These are phyloP conservation scores for Tetragnatha montana DNA, from an alignment of 2,888 invertebrate species.

Conservation along the genomic window DNA sequence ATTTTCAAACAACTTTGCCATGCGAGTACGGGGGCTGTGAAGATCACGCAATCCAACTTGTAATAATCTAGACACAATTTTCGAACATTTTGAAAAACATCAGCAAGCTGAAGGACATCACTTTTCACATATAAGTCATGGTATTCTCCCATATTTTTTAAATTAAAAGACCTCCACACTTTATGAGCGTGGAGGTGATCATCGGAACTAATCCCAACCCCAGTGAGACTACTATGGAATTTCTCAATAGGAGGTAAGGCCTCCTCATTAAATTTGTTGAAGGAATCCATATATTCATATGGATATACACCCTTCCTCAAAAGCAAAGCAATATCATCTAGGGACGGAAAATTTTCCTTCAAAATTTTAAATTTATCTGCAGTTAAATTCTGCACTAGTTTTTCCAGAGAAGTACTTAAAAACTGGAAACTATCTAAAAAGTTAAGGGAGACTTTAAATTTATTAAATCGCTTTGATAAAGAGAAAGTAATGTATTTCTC, in stretches of 20 bases:
- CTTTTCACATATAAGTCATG: not conserved
- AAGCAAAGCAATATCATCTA: not conserved
- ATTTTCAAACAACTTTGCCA: conserved; percentile 74
- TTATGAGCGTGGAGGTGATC: not conserved
- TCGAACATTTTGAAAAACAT: conserved; percentile 7
- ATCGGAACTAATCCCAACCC: not conserved
- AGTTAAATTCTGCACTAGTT: too few relatives aligned
- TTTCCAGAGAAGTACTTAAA: too few relatives aligned
- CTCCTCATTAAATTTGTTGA: not conserved
- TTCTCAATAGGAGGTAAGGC: too few relatives aligned
- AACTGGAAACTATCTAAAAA: too few relatives aligned
- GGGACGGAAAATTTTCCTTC: too few relatives aligned
- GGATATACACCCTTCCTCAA: conserved; percentile 1
- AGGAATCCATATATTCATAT: not conserved
- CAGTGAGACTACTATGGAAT: not conserved
- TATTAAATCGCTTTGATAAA: too few relatives aligned
- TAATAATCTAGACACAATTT: not conserved
- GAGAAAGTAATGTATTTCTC: too few relatives aligned
- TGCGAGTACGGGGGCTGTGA: conserved; percentile 73
- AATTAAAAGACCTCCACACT: conserved; percentile 35
- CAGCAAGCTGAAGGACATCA: not conserved
- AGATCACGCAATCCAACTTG: not conserved
- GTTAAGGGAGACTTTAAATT: too few relatives aligned
- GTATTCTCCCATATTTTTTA: conserved; percentile 72
- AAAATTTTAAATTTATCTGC: too few relatives aligned